These are phyloP conservation scores for Drosophila neonasuta DNA, from an alignment of 2,888 invertebrate genomes.

Conservation along the genomic window DNA sequence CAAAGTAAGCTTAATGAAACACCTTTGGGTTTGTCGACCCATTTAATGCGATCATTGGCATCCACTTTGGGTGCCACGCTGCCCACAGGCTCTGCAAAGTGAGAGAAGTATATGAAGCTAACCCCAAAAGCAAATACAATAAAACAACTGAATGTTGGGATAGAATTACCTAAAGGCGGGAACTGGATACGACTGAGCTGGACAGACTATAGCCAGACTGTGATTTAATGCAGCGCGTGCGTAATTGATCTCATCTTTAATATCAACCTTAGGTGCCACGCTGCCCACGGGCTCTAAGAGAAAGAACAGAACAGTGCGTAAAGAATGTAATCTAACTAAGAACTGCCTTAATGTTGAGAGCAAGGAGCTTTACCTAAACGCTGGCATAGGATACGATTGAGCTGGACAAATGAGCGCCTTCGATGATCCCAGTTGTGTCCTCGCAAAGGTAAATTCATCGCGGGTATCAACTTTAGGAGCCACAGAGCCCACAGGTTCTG, in stretches of 20 bases:
- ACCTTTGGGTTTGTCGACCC: constrained; percentile 82
- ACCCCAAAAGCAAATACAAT: neutral
- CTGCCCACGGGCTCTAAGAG: constrained; percentile 83
- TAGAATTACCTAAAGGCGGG: constrained; percentile 58
- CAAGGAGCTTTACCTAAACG: constrained; percentile 70
- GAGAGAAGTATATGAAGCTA: neutral
- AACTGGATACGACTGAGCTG: constrained; percentile 82
- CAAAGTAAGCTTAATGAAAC: constrained; percentile 86
- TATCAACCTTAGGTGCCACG: constrained; percentile 86
- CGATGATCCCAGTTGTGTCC: constrained; percentile 71
- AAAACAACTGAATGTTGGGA: constrained; percentile 41
- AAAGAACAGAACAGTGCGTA: constrained; percentile 1
- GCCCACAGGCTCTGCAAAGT: constrained; percentile 86
- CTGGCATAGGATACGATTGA: constrained; percentile 82
- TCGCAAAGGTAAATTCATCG: constrained; percentile 83
- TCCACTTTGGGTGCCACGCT: constrained; percentile 87
- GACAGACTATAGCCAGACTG: constrained; percentile 87
- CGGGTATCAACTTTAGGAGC: constrained; percentile 87
- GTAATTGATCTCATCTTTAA: constrained; percentile 85
- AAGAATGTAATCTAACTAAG: neutral
- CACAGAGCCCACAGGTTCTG: constrained; percentile 84
- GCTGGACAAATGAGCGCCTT: constrained; percentile 88
- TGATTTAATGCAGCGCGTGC: constrained; percentile 82
- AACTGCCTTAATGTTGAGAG: neutral
- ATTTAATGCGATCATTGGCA: constrained; percentile 85